These are phyloP conservation scores for Theodoxus fluviatilis DNA, from an alignment of 2,888 invertebrate genomes.

Conservation along the genomic window DNA sequence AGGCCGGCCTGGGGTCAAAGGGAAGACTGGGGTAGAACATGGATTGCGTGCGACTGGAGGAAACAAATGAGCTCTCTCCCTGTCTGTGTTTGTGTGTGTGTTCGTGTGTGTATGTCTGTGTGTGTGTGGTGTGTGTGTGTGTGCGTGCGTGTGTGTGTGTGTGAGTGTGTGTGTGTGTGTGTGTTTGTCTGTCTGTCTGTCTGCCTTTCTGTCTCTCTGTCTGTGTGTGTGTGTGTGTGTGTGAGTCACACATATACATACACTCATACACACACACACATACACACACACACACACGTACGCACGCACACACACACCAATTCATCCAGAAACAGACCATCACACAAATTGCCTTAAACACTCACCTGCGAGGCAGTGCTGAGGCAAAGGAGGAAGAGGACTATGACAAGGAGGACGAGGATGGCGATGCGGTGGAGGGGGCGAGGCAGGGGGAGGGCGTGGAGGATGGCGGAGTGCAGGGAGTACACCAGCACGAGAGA, in stretches of 20 bases:
- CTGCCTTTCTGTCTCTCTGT: background rate
- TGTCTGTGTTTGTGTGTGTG: background rate
- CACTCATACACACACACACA: background rate
- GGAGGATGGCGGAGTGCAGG: constrained; percentile 13
- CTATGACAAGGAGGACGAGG: constrained; percentile 12
- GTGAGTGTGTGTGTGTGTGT: background rate
- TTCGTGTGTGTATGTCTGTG: background rate
- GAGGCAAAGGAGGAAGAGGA: constrained; percentile 19
- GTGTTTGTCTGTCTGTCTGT: background rate
- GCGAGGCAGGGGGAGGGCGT: constrained; percentile 6
- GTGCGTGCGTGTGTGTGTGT: background rate
- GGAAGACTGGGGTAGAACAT: background rate
- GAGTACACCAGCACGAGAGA: constrained; percentile 14
- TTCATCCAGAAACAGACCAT: background rate
- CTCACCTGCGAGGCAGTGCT: constrained; percentile 21
- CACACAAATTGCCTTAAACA: too few species aligned
- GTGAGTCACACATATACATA: background rate
- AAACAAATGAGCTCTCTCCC: too few species aligned
- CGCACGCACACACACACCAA: background rate
- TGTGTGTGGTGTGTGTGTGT: background rate
- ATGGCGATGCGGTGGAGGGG: background rate
- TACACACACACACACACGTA: background rate
- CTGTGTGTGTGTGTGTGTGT: background rate
- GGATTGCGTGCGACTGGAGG: too few species aligned
- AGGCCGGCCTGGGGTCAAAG: constrained; percentile 43